phyloP scores from a whole-genome alignment of 2,113 vertebrate species.

The Rafetus swinhoei region DNA sequence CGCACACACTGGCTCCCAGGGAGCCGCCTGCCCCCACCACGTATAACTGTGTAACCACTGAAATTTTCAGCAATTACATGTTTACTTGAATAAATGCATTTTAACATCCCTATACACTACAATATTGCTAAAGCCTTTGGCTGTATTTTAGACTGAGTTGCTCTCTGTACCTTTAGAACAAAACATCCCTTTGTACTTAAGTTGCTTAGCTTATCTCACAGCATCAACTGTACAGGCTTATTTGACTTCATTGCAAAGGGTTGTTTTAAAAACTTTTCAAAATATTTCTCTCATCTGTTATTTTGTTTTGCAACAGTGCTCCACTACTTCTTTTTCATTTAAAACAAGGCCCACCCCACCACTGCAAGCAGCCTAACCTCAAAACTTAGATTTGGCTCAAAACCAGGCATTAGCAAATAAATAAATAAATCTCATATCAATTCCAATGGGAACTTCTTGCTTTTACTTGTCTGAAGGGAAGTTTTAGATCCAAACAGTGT shows the following conservation, averaged over 20 bases:
- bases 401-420: background rate
- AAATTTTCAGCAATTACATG: too few species aligned
- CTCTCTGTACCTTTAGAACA: fast-evolving
- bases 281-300: background rate
- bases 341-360: background rate
- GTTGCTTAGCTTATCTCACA: fast-evolving
- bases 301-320: background rate
- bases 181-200: background rate
- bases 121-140: fast-evolving
- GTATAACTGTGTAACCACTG: too few species aligned
- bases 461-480: background rate
- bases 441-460: background rate
- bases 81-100: too few species aligned
- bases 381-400: background rate
- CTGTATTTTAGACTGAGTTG: fast-evolving
- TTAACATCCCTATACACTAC: fast-evolving
- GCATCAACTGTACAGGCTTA: fast-evolving
- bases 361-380: background rate
- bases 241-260: fast-evolving
- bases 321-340: background rate
- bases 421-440: background rate
- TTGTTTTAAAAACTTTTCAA: background rate
- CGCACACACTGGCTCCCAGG: too few species aligned
- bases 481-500: background rate
- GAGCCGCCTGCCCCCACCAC: too few species aligned